Conservation (phyloP, 1,140 invertebrate species). For the Drosophila lini region DNA sequence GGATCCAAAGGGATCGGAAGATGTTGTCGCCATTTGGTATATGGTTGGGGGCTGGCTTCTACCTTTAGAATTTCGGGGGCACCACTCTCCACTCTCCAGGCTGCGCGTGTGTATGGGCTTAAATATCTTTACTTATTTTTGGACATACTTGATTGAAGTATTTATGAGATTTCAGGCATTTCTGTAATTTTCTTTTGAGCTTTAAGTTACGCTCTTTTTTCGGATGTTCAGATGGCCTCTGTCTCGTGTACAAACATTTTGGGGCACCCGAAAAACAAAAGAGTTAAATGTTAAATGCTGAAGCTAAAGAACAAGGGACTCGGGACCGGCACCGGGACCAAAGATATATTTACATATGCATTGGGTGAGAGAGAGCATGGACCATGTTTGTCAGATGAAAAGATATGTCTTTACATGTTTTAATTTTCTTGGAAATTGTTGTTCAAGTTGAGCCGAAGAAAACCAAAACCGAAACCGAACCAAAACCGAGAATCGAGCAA, state of each 20-base stretch:
- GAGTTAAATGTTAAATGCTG: slow-evolving; percentile 39
- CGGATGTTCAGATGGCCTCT: slow-evolving; percentile 14
- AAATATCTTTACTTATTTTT: slow-evolving; percentile 83
- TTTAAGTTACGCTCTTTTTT: slow-evolving; percentile 53
- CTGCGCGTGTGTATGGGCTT: slow-evolving; percentile 52
- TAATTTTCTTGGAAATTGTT: slow-evolving; percentile 83
- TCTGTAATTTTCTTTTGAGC: slow-evolving; percentile 78
- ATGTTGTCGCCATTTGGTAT: slow-evolving; percentile 62
- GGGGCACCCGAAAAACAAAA: slow-evolving; percentile 24
- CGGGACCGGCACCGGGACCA: not conserved
- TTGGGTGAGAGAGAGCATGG: slow-evolving; percentile 25
- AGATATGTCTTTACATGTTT: slow-evolving; percentile 83
- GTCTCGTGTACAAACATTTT: slow-evolving; percentile 27
- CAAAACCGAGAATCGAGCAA: slow-evolving; percentile 32
- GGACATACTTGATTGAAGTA: slow-evolving; percentile 83
- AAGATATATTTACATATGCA: slow-evolving; percentile 65
- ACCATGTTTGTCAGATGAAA: slow-evolving; percentile 81
- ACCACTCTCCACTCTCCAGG: slow-evolving; percentile 9
- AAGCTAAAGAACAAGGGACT: slow-evolving; percentile 22
- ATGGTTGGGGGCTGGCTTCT: slow-evolving; percentile 1
- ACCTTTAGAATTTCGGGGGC: slow-evolving; percentile 46
- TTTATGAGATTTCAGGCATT: slow-evolving; percentile 82
- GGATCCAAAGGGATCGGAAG: slow-evolving; percentile 29
- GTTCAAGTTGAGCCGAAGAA: slow-evolving; percentile 64
- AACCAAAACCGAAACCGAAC: slow-evolving; percentile 38